Evolutionary conservation across 2,113 vertebrate genomes (phyloP).

Genomic region (Nothobranchius furzeri): DNA sequence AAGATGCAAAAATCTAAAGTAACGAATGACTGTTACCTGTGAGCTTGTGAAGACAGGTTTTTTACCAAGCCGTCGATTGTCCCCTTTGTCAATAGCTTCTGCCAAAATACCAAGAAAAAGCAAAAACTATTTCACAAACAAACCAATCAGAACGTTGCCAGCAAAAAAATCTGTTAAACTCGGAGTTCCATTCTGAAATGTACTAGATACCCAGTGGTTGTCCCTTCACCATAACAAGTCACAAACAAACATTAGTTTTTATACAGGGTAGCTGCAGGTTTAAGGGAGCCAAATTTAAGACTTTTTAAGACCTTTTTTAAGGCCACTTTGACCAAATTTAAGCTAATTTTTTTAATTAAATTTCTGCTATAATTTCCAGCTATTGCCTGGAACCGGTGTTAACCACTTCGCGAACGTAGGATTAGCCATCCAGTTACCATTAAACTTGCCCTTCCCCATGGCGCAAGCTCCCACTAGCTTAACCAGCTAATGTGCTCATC

Average conservation of each 20-base stretch:
- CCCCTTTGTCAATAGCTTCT: slow-evolving; percentile 95
- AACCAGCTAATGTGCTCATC: no score
- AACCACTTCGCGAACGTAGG: no score
- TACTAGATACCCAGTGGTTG: slow-evolving; percentile 33
- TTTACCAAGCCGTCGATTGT: slow-evolving; percentile 89
- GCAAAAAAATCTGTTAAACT: slow-evolving; percentile 9
- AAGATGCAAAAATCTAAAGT: neutral
- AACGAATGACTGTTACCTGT: slow-evolving; percentile 80
- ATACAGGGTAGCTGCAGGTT: neutral
- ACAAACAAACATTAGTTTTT: slow-evolving; percentile 32
- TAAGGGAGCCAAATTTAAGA: no score
- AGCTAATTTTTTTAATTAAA: no score
- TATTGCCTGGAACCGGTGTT: no score
- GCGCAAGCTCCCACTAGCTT: no score
- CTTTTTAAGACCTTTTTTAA: no score
- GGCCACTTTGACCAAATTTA: no score
- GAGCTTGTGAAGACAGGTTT: slow-evolving; percentile 92
- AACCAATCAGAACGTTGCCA: neutral
- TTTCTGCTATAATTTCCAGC: no score
- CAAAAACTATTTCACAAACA: slow-evolving; percentile 1
- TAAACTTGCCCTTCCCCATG: no score
- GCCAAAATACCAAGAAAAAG: slow-evolving; percentile 30
- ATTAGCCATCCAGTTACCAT: no score
- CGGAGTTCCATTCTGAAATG: slow-evolving; percentile 25
- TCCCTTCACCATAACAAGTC: slow-evolving; percentile 10